phyloP scores from a whole-genome alignment of 2,113 vertebrate species.

The Malurus cyaneus region DNA sequence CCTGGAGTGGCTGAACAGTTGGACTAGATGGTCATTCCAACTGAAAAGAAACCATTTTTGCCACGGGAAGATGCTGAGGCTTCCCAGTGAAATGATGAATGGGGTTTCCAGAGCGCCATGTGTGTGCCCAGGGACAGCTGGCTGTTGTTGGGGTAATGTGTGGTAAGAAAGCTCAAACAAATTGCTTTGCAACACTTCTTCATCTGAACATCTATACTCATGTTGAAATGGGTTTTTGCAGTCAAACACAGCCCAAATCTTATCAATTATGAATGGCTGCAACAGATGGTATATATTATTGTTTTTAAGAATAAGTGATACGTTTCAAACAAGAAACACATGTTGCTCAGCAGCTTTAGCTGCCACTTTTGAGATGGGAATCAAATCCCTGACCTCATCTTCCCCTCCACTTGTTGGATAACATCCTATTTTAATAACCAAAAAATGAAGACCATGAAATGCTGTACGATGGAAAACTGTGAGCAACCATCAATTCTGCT shows the following conservation, averaged over 20 bases:
- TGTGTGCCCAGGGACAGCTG: background rate
- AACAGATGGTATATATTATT: constrained; percentile 38
- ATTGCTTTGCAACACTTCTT: constrained; percentile 27
- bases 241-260: constrained; percentile 17
- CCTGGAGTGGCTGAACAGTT: background rate
- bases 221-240: constrained; percentile 25
- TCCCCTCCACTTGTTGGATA: constrained; percentile 31
- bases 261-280: constrained; percentile 49
- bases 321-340: constrained; percentile 55
- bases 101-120: background rate
- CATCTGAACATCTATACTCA: background rate
- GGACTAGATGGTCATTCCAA: background rate
- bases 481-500: background rate
- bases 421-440: constrained; percentile 45
- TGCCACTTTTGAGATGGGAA: constrained; percentile 24
- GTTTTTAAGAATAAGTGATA: constrained; percentile 60
- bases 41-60: background rate
- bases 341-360: constrained; percentile 40
- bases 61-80: background rate
- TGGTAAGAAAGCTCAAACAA: background rate
- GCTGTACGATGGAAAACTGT: background rate
- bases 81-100: background rate
- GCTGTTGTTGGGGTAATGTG: background rate
- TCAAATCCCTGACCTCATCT: constrained; percentile 31
- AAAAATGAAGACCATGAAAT: constrained; percentile 23